These are phyloP conservation scores for Leptobrachium ailaonicum DNA, from an alignment of 2,113 vertebrate genomes.

Conservation along the genomic window DNA sequence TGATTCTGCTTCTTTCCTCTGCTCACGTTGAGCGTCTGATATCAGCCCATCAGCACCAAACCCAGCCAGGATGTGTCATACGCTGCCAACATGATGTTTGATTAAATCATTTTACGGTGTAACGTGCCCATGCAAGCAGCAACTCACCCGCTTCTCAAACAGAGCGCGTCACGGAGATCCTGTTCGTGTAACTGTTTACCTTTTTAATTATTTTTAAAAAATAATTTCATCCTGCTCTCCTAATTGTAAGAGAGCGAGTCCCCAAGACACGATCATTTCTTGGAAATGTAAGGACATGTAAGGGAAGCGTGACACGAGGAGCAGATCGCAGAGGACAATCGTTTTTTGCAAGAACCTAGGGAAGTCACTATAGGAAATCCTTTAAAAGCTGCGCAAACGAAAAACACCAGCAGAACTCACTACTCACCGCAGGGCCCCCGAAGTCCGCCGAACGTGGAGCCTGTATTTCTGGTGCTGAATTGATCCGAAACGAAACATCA, in stretches of 20 bases:
- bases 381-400: not conserved
- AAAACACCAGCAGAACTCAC: not conserved
- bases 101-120: too few species aligned
- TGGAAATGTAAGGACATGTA: slow-evolving; percentile 4
- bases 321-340: slow-evolving; percentile 4
- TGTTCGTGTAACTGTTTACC: not conserved
- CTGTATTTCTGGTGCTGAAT: too few species aligned
- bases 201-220: too few species aligned
- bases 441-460: too few species aligned
- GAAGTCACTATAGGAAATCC: slow-evolving; percentile 35
- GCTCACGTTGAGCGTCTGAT: too few species aligned
- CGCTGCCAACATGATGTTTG: too few species aligned
- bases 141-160: not conserved
- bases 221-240: not conserved
- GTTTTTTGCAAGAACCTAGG: slow-evolving; percentile 20
- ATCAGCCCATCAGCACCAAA: too few species aligned
- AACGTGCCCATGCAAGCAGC: slow-evolving; percentile 17
- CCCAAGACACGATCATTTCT: slow-evolving; percentile 11
- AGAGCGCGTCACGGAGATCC: not conserved
- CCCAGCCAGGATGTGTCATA: too few species aligned
- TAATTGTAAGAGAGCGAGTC: not conserved
- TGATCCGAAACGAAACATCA: too few species aligned
- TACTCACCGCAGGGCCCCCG: too few species aligned
- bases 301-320: not conserved
- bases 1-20: too few species aligned